Base-by-base conservation (phyloP, 2,888 invertebrate genomes). In the Chelonus formosanus region DNA sequence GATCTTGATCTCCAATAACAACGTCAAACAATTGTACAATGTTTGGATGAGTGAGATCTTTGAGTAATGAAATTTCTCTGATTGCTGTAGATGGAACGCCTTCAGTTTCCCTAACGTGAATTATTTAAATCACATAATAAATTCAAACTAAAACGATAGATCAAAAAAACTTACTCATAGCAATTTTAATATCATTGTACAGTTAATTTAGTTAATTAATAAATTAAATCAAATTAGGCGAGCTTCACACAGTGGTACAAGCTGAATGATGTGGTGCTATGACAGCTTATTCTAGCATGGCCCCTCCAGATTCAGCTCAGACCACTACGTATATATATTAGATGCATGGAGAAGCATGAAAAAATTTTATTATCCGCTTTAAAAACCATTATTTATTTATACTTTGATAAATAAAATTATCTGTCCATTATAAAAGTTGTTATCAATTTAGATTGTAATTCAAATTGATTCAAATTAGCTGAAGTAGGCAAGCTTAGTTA, bases 1-100 rank as follows among this genome's bases (percentile, higher is more conserved):
- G 86, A 80, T 94, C 95, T 74, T 89, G 90, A 74, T 93, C 93
- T 31, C 92, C 90, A 74, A 94, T 92, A 66, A 97, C 90, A 65
- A 98, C 95, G 85, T 97, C 97, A 73, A 93, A 88, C 53, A 98
- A 87, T 73, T 92, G 91, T 65, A 98, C 96, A 69, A 99, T 92
- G 74, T 93, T 94, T 0, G 93, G 92, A 86, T 98, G 98, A 56
- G 91, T 89, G 50, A 99, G 87, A 79, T 93, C 95, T 79, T 95
- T 95, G 64, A 99, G 86, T 64, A 98, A 88, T 0, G 96, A 94
- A 78, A 99, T 97, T 87, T 99, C 99, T 65, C 98, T 88, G 70
- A 98, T 92, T 3, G 98, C 97, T 34, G 98, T 98, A 35, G 97
- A 97, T 20, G 98, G 98, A 31, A 99, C 95, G 31, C 98, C 98